Evolutionary conservation across 2,888 invertebrate species (phyloP).

Genomic region (Tortrix viridana): DNA sequence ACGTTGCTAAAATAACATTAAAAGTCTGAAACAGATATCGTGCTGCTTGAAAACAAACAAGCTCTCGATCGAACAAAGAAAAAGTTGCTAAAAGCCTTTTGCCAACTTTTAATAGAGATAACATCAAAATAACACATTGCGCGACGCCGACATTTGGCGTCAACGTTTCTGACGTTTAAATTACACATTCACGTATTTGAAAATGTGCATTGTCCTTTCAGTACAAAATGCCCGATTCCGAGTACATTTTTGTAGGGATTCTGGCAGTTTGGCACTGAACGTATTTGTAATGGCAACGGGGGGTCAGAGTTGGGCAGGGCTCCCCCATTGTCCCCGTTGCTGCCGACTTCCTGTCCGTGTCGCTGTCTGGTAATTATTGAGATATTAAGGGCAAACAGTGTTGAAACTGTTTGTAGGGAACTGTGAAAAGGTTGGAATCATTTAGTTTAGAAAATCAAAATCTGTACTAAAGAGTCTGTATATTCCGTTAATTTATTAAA

Average conservation of each 20-base stretch:
- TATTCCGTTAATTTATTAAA: too few relatives aligned
- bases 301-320: conserved; percentile 54
- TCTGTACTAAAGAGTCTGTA: too few relatives aligned
- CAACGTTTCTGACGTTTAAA: conserved; percentile 15
- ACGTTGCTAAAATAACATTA: neutral
- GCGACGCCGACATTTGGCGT: conserved; percentile 20
- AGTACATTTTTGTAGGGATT: too few relatives aligned
- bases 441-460: too few relatives aligned
- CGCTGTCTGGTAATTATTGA: conserved; percentile 48
- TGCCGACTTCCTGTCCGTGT: conserved; percentile 22
- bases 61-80: conserved; percentile 11
- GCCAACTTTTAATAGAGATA: conserved; percentile 32
- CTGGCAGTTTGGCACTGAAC: too few relatives aligned
- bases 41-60: conserved; percentile 15
- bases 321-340: conserved; percentile 48
- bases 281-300: conserved; percentile 9
- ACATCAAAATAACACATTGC: conserved; percentile 26
- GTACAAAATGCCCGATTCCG: too few relatives aligned
- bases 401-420: neutral
- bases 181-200: conserved; percentile 7
- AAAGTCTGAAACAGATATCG: neutral
- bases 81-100: conserved; percentile 31
- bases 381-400: conserved; percentile 43
- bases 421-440: too few relatives aligned
- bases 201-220: conserved; percentile 20